A percentile compares a stretch with the other conserved stretches of the same genome.
phyloP scores from a whole-genome alignment of 2,113 vertebrate genomes.

The Cochlearius cochlearius region DNA sequence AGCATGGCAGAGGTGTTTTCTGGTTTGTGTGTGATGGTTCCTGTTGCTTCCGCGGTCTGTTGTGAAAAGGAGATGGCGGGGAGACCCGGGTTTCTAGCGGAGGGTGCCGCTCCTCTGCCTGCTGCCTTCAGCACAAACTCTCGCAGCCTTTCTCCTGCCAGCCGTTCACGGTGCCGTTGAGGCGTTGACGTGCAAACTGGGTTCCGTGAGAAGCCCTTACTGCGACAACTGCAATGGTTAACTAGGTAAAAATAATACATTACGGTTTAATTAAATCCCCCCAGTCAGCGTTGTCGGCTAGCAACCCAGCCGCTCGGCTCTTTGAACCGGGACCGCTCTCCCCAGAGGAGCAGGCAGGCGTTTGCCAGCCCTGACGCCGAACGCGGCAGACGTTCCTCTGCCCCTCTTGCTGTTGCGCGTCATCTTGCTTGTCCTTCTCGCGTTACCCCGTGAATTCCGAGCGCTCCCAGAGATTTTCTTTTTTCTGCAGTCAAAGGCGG shows the following conservation, averaged over 20 bases:
- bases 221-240: background rate
- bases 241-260: conserved; percentile 19
- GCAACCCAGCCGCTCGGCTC: background rate
- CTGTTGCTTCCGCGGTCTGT: background rate
- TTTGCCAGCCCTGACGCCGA: background rate
- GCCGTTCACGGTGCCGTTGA: background rate
- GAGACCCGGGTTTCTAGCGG: background rate
- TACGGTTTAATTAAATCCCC: background rate
- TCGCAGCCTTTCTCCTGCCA: background rate
- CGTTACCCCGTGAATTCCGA: background rate
- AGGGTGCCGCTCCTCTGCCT: background rate
- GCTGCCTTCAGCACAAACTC: background rate
- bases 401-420: background rate
- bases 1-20: background rate
- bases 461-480: background rate
- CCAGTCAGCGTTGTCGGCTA: background rate
- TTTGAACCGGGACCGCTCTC: background rate
- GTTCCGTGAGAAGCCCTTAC: background rate
- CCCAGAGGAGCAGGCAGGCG: background rate
- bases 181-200: background rate
- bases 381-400: background rate
- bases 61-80: background rate
- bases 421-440: background rate
- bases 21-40: background rate
- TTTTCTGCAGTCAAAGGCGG: background rate